Evolutionary conservation across 2,113 vertebrate genomes (phyloP).

Genomic region (Chloropsis cyanopogon): DNA sequence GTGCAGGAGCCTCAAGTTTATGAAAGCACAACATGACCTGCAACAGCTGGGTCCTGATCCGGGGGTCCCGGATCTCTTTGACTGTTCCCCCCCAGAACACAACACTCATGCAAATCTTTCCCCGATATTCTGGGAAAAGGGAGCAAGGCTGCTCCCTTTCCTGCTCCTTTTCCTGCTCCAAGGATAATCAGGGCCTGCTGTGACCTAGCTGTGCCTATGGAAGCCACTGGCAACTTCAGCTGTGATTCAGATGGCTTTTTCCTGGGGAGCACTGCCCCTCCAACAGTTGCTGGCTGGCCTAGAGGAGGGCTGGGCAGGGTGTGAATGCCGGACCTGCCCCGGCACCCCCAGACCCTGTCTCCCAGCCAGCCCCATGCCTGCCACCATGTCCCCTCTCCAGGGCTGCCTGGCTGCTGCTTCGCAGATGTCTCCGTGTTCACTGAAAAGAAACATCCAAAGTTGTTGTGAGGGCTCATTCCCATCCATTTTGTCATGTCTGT

Average conservation of each 20-base stretch:
- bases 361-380: no score
- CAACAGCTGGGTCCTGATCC: neutral
- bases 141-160: no score
- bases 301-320: neutral
- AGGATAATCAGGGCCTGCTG: neutral
- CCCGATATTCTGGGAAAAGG: no score
- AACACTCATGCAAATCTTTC: neutral
- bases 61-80: neutral
- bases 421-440: neutral
- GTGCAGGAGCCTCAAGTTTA: no score
- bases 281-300: neutral
- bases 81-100: neutral
- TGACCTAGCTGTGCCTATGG: neutral
- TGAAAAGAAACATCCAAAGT: neutral
- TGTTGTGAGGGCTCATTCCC: neutral
- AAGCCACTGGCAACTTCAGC: neutral
- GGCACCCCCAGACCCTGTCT: neutral
- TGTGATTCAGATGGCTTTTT: neutral
- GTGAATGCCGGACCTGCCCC: neutral
- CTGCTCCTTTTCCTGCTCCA: neutral
- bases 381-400: neutral
- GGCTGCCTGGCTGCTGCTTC: neutral
- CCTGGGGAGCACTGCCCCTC: neutral
- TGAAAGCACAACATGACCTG: neutral
- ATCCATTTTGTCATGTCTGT: no score